A percentile compares a stretch with the other conserved stretches of the same genome.
Evolutionary conservation across 2,797 vertebrate genomes (phyloP).

Genomic region (Rallus crepitans): DNA sequence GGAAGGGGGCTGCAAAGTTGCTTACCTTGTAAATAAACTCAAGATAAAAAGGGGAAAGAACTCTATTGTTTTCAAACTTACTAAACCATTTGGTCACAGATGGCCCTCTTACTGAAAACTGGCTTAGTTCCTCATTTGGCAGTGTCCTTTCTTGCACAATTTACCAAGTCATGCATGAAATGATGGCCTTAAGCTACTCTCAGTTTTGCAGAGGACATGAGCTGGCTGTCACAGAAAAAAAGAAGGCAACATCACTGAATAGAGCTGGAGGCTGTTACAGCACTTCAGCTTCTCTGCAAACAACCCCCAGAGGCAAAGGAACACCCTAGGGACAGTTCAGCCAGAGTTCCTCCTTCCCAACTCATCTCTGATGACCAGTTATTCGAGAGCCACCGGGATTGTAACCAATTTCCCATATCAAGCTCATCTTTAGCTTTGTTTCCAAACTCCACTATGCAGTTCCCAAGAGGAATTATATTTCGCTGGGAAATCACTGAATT

Average conservation of each 20-base stretch:
- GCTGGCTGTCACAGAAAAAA: conserved; percentile 27
- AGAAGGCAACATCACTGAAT: neutral
- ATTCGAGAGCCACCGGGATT: neutral
- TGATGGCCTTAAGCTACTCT: conserved; percentile 65
- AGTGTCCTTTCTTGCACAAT: conserved; percentile 68
- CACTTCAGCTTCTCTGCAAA: neutral
- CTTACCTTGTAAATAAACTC: neutral
- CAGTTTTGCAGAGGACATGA: conserved; percentile 61
- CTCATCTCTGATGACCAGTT: neutral
- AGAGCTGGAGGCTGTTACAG: conserved; percentile 7
- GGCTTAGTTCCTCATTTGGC: conserved; percentile 69
- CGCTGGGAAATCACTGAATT: conserved; percentile 32
- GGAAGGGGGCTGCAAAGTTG: neutral
- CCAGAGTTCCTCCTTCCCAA: neutral
- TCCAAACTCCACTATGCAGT: neutral
- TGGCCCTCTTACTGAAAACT: conserved; percentile 74
- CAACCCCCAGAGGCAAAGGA: neutral
- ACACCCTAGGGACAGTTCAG: neutral
- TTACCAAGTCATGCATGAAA: conserved; percentile 71
- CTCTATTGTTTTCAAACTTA: conserved; percentile 32
- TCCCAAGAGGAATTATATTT: conserved; percentile 28
- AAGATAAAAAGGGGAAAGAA: neutral
- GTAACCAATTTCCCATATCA: neutral
- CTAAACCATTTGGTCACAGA: conserved; percentile 73
- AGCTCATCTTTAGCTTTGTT: conserved; percentile 22